These are phyloP conservation scores for Clarias magur DNA, from an alignment of 2,113 vertebrate genomes.

Conservation along the genomic window DNA sequence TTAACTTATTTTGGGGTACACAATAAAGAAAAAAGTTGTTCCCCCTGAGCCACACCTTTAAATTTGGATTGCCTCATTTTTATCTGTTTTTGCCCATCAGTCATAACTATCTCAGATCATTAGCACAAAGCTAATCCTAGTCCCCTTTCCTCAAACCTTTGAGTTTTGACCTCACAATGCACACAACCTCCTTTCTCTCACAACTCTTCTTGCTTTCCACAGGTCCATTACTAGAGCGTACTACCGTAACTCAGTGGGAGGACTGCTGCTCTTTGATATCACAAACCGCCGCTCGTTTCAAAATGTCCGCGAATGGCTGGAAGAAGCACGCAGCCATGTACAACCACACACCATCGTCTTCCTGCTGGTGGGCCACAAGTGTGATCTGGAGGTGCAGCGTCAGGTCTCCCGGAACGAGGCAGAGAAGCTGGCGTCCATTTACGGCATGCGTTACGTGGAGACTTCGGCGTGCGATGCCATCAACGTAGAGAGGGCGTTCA, in stretches of 20 bases:
- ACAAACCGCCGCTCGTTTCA: conserved; percentile 97
- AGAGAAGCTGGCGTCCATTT: conserved; percentile 89
- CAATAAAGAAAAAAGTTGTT: not conserved
- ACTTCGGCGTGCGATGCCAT: conserved; percentile 93
- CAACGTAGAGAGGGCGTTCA: conserved; percentile 96
- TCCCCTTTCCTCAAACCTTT: not conserved
- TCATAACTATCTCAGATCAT: not conserved
- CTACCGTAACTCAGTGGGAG: conserved; percentile 97
- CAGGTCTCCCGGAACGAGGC: conserved; percentile 93
- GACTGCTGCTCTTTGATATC: conserved; percentile 95
- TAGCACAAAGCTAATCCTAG: not conserved
- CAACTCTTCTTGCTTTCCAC: conserved; percentile 15
- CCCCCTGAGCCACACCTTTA: not conserved
- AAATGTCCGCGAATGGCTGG: conserved; percentile 91
- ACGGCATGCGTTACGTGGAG: conserved; percentile 93
- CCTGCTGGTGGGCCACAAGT: conserved; percentile 94
- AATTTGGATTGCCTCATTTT: not conserved
- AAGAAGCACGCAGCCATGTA: conserved; percentile 87
- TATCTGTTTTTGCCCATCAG: not conserved
- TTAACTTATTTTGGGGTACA: not conserved
- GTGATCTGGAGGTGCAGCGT: conserved; percentile 90
- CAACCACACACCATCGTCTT: conserved; percentile 96
- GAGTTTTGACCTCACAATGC: not conserved
- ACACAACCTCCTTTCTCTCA: not conserved
- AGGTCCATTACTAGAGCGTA: conserved; percentile 90